A percentile compares a stretch with the other conserved stretches of the same genome.
Conservation (phyloP, 2,888 invertebrate species). For the Cetonia aurata region DNA sequence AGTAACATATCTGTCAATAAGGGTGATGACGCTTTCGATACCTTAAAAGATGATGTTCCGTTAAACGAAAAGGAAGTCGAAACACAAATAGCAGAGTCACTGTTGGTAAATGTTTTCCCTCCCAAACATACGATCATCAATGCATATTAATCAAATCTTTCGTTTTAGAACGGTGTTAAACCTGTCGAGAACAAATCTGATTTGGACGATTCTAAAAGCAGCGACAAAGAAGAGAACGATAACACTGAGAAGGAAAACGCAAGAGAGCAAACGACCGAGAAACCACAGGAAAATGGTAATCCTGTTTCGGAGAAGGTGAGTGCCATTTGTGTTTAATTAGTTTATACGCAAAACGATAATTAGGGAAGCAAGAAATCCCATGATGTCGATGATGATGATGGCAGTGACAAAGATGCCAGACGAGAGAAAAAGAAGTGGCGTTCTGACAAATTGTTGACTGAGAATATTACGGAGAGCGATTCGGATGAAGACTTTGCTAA, state of each 20-base stretch:
- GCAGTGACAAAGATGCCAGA: conserved; percentile 32
- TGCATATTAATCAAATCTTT: neutral
- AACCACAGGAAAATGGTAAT: conserved; percentile 23
- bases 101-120: too few species aligned
- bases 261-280: neutral
- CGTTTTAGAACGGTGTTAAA: neutral
- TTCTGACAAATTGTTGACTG: conserved; percentile 55
- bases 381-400: conserved; percentile 28
- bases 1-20: neutral
- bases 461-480: conserved; percentile 54
- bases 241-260: conserved; percentile 44
- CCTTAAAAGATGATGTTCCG: conserved; percentile 35
- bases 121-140: too few species aligned
- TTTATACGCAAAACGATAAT: neutral
- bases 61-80: conserved; percentile 4
- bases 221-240: conserved; percentile 45
- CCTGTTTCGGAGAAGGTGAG: neutral
- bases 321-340: too few species aligned
- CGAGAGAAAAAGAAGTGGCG: conserved; percentile 51
- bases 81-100: neutral
- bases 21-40: conserved; percentile 14
- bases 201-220: conserved; percentile 58
- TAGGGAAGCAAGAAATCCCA: neutral
- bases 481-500: conserved; percentile 50
- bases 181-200: conserved; percentile 55